A percentile compares a stretch with the other conserved stretches of the same genome.
Conservation (phyloP, 2,888 invertebrate species). For the Hypolimnas misippus region DNA sequence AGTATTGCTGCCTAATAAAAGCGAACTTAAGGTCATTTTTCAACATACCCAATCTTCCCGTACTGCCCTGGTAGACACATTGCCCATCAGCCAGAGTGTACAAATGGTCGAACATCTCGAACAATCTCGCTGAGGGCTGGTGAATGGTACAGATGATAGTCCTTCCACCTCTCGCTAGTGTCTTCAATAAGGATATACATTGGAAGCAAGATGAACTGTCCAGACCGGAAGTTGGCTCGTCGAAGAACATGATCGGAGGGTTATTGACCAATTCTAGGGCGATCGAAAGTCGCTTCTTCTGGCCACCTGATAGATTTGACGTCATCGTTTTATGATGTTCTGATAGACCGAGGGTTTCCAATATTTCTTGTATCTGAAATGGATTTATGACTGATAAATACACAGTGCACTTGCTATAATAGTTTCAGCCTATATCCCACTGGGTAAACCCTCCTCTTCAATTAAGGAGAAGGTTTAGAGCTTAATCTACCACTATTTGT, state of each 20-base stretch:
- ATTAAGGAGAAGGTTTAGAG: too few species aligned
- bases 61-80: constrained; percentile 97
- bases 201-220: constrained; percentile 98
- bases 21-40: too few species aligned
- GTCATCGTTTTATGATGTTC: constrained; percentile 96
- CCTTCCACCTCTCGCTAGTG: constrained; percentile 94
- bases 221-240: constrained; percentile 97
- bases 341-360: constrained; percentile 93
- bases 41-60: constrained; percentile 90
- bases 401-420: too few species aligned
- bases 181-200: constrained; percentile 95
- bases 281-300: constrained; percentile 97
- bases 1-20: too few species aligned
- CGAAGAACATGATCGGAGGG: constrained; percentile 99
- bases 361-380: constrained; percentile 93
- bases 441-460: too few species aligned
- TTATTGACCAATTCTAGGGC: constrained; percentile 97
- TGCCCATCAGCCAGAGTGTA: constrained; percentile 97
- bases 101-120: constrained; percentile 98
- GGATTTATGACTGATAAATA: background rate
- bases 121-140: constrained; percentile 97
- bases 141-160: constrained; percentile 98
- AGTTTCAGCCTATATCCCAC: too few species aligned
- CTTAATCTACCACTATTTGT: too few species aligned
- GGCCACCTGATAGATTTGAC: constrained; percentile 96